Evolutionary conservation across 2,888 invertebrate species (phyloP).

Genomic region (Synanthedon andrenaeformis): DNA sequence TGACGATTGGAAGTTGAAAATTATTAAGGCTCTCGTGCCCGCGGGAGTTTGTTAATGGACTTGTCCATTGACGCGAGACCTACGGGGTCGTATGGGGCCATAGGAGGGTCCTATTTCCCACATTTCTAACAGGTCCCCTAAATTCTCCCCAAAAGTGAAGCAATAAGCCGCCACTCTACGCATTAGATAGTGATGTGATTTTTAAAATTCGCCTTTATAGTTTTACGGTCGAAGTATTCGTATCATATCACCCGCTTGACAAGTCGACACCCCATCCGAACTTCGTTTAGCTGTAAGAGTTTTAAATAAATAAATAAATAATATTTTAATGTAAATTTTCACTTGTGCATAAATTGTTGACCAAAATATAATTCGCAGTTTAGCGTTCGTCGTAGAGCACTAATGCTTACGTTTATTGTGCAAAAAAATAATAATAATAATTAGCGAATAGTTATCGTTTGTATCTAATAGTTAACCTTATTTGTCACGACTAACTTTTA

Average conservation of each 20-base stretch:
- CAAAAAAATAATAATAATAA: conserved; percentile 27
- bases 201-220: conserved; percentile 21
- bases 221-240: conserved; percentile 22
- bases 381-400: conserved; percentile 47
- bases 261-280: conserved; percentile 30
- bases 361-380: conserved; percentile 32
- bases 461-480: conserved; percentile 26
- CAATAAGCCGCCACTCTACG: conserved; percentile 2
- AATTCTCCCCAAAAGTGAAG: neutral
- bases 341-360: conserved; percentile 45
- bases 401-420: conserved; percentile 49
- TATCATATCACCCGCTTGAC: conserved; percentile 31
- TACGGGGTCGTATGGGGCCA: no score
- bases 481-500: conserved; percentile 20
- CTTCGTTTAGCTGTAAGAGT: conserved; percentile 32
- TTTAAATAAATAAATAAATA: conserved; percentile 3
- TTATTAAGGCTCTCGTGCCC: no score
- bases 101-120: no score
- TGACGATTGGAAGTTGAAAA: no score
- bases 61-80: no score
- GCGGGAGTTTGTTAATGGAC: no score
- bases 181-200: conserved; percentile 14
- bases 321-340: conserved; percentile 35
- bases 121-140: no score
- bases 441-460: conserved; percentile 28